Evolutionary conservation across 2,888 invertebrate species (phyloP), one percentile per base, ranked within the genome.

Genomic region (Coelinius sp.): DNA sequence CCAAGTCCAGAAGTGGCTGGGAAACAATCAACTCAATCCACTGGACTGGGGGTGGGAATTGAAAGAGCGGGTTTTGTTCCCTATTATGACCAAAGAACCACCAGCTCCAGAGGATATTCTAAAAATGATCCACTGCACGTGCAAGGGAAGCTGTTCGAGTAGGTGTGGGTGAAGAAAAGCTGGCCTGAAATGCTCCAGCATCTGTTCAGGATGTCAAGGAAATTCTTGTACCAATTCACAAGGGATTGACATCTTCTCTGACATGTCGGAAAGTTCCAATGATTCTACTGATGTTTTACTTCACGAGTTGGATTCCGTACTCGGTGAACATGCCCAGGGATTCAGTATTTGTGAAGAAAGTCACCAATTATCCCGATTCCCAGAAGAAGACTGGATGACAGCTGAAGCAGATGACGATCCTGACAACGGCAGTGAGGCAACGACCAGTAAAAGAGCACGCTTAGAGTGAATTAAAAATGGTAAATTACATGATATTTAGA

Each of bases 121-220:
- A 0, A 59, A 73, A 20, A 24, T 46, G 12, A 70, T 70, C 25
- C 46, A 62, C 14, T 73, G 73, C 44, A 67, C 20, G 12, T 73
- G 70, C 49, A 67, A 67, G 17, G 49, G 35, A 10, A 52, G 31
- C 22, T 72, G 68, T 24, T 52, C 20, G 62, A 46, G n/a, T 31
- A 52, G 22, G 8, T 66, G 70, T 46, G 69, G 73, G 2, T 73
- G 70, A 20, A 22, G 73, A 46, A 70, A 67, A 62, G 66, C 70
- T 20, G 70, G 70, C 10, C 64, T 73, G 14, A 65, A 66, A 25
- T 73, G 67, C 17, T 70, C 63, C n/a, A 49, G 44, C 17, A 46
- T 73, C 17, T 73, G 68, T 35, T 14, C 24, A n/a, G 5, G 67
- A 49, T 73, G 67, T 63, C 63, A 25, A 53, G 70, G 73, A n/a